Evolutionary conservation across 2,797 vertebrate species (phyloP), one percentile per base, ranked within the genome.

Genomic region (Aphelocoma californica): DNA sequence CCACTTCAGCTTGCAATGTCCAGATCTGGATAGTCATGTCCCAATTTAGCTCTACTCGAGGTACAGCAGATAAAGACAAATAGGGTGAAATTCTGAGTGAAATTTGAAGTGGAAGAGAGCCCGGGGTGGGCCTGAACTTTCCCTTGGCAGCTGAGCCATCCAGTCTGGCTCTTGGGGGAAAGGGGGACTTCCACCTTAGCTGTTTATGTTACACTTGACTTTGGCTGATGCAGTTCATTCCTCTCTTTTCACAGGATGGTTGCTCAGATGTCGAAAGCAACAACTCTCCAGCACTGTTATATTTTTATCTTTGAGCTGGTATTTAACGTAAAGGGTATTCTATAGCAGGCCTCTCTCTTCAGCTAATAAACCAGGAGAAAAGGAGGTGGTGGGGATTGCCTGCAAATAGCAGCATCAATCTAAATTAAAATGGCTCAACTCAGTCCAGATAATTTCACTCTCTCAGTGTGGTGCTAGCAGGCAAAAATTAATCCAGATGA

Each of bases 401-500:
- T 67, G 44, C 36, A 93, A 94, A 82, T 58, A 90, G 65, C 36
- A 92, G 26, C 45, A 74, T 89, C 77, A 87, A 53, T 93, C 78
- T 80, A 77, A 88, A 80, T 79, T 88, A 61, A 95, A 81, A 50
- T 38, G 53, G 45, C n/a, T 95, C 85, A 94, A 62, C 74, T 87
- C 61, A 81, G 56, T 65, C 67, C 60, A 88, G 54, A 71, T 48
- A 85, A 89, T 71, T 95, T 95, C 74, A 75, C 65, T 81, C 47
- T 72, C 66, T 45, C 79, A 32, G 57, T 50, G 18, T 78, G 74
- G 79, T 80, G 47, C 75, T 88, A 74, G 54, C 67, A 32, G 44
- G 40, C 61, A 92, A 88, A 92, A 95, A 84, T 57, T 50, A 47
- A 92, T 92, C 84, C 74, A 81, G 69, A 82, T 91, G 88, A 90